These are phyloP conservation scores for Malacosoma neustria DNA, from an alignment of 2,888 invertebrate species.

Conservation along the genomic window DNA sequence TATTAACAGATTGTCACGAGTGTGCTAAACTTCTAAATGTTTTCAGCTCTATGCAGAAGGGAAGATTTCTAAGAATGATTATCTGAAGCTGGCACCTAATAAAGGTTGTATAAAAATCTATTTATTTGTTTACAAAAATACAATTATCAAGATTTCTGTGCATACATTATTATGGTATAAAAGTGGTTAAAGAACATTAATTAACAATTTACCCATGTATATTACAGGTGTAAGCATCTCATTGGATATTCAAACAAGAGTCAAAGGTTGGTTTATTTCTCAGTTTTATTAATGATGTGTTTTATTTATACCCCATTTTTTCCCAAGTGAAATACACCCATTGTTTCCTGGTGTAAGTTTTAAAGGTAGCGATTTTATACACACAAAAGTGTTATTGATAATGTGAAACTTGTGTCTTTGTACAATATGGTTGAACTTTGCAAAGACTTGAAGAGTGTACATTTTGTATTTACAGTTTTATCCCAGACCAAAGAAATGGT, in stretches of 20 bases:
- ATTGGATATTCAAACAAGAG: constrained; percentile 35
- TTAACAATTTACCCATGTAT: neutral
- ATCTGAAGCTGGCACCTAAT: constrained; percentile 58
- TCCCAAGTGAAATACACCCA: too few species aligned
- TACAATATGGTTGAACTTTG: too few species aligned
- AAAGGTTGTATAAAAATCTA: constrained; percentile 37
- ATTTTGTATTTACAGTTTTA: constrained; percentile 56
- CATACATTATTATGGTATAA: neutral
- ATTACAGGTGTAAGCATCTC: constrained; percentile 41
- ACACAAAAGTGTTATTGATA: too few species aligned
- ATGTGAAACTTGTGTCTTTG: too few species aligned
- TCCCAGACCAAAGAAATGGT: constrained; percentile 53
- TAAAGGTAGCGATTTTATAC: too few species aligned
- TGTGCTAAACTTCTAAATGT: neutral
- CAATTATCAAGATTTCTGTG: too few species aligned
- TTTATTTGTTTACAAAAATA: neutral
- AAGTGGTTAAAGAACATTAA: neutral
- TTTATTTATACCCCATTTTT: too few species aligned
- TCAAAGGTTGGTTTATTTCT: constrained; percentile 40
- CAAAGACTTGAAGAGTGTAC: constrained; percentile 1
- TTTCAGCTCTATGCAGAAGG: constrained; percentile 64
- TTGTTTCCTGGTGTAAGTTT: too few species aligned
- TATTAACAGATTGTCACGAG: too few species aligned
- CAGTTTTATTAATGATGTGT: constrained; percentile 1
- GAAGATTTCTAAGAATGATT: constrained; percentile 60